Evolutionary conservation across 2,888 invertebrate species (phyloP).

Genomic region (Pyralis farinalis): DNA sequence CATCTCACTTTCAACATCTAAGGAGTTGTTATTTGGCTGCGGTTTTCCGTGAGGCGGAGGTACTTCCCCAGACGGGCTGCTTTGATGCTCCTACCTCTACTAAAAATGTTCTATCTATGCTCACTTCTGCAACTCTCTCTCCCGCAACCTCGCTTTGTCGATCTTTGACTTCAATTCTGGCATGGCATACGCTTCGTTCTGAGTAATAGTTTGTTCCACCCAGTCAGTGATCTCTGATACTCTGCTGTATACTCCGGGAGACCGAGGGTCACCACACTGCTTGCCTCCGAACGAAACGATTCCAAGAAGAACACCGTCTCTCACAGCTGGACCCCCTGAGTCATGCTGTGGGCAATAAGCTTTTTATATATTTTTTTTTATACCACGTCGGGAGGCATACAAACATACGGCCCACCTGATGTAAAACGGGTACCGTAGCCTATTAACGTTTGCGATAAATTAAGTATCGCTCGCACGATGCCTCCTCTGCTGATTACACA

Average conservation of each 20-base stretch:
- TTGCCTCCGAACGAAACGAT: conserved; percentile 70
- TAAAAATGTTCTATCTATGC: conserved; percentile 17
- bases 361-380: too few species aligned
- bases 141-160: conserved; percentile 50
- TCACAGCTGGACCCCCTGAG: conserved; percentile 67
- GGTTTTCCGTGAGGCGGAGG: too few species aligned
- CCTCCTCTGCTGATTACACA: too few species aligned
- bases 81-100: too few species aligned
- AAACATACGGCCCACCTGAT: too few species aligned
- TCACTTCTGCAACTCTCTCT: conserved; percentile 57
- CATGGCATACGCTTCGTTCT: conserved; percentile 50
- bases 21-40: too few species aligned
- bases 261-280: conserved; percentile 68
- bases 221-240: conserved; percentile 59
- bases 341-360: conserved; percentile 69
- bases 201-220: conserved; percentile 53
- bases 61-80: too few species aligned
- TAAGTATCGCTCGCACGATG: too few species aligned
- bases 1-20: too few species aligned
- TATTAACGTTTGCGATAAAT: too few species aligned
- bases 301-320: conserved; percentile 63
- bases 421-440: too few species aligned
- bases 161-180: conserved; percentile 57
- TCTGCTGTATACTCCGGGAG: conserved; percentile 65
- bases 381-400: too few species aligned